These are phyloP conservation scores for Amphipyra tragopoginis DNA, from an alignment of 2,888 invertebrate species.

Conservation along the genomic window DNA sequence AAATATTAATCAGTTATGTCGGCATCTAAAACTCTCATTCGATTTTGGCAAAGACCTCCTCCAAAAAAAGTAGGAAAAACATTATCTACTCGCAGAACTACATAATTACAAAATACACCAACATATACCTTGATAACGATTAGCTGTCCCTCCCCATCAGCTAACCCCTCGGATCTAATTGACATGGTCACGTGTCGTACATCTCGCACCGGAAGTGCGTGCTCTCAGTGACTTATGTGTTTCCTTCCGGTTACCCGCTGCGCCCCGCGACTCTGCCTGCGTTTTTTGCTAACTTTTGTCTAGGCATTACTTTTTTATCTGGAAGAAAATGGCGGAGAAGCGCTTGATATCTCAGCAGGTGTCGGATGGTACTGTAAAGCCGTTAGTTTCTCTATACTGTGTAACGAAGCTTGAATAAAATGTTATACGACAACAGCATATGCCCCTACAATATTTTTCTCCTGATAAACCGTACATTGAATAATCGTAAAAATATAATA, in stretches of 20 bases:
- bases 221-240: constrained; percentile 78
- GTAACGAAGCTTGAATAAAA: neutral
- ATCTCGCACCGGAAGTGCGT: constrained; percentile 67
- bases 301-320: constrained; percentile 45
- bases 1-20: too few species aligned
- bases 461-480: too few species aligned
- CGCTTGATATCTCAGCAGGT: constrained; percentile 41
- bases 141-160: constrained; percentile 22
- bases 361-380: constrained; percentile 2
- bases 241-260: constrained; percentile 76
- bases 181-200: constrained; percentile 70
- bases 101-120: neutral
- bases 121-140: constrained; percentile 19
- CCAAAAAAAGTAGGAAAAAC: too few species aligned
- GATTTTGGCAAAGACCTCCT: too few species aligned
- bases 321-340: constrained; percentile 17
- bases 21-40: too few species aligned
- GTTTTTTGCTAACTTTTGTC: constrained; percentile 42
- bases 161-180: constrained; percentile 61
- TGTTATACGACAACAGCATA: too few species aligned
- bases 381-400: neutral
- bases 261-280: constrained; percentile 48
- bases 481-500: too few species aligned
- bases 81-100: too few species aligned
- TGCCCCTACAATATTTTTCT: too few species aligned